Evolutionary conservation across 2,888 invertebrate species (phyloP), one percentile per base, ranked within the genome.

Genomic region (Drosophila pseudotakahashii): DNA sequence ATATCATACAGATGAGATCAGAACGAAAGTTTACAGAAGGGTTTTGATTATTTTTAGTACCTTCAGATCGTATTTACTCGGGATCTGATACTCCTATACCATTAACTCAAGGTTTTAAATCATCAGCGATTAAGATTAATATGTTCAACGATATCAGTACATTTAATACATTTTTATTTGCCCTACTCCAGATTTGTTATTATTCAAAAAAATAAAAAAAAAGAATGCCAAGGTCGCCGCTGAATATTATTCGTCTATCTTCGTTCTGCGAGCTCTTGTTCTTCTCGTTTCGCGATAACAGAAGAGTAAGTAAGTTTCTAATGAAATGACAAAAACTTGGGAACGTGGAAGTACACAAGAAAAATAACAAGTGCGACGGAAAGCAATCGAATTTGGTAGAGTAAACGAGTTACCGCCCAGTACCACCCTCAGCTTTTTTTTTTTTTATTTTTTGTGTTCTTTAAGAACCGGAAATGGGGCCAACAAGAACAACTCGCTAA

Each of bases 251-350:
- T 63, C 42, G 42, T 50, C 42, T 59, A 19, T 53, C 45, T 61
- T 52, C 32, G 51, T n/a, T 2, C 48, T 52, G 10, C 16, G 37
- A 9, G 6, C 13, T 54, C 26, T 23, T 55, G 13, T 62, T 47
- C 44, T 58, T 54, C 57, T 48, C 30, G 34, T 52, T 37, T 36
- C 14, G 61, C 61, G 76, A 79, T 81, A 79, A 81, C 77, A 66
- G 62, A 23, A 37, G 36, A 61, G 47, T 14, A 59, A 52, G 52
- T 14, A 32, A 32, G 70, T 71, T 78, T 78, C 76, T 72, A 81
- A 78, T 63, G 73, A 79, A 81, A 78, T 78, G 78, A 73, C 78
- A 73, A 66, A 51, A 78, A 61, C 59, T 66, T 63, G 36, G 58
- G 59, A 63, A 67, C 75, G 61, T 62, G 55, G 70, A 75, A 80